phyloP scores from a whole-genome alignment of 2,888 invertebrate genomes.

The Andricus quercusramuli region DNA sequence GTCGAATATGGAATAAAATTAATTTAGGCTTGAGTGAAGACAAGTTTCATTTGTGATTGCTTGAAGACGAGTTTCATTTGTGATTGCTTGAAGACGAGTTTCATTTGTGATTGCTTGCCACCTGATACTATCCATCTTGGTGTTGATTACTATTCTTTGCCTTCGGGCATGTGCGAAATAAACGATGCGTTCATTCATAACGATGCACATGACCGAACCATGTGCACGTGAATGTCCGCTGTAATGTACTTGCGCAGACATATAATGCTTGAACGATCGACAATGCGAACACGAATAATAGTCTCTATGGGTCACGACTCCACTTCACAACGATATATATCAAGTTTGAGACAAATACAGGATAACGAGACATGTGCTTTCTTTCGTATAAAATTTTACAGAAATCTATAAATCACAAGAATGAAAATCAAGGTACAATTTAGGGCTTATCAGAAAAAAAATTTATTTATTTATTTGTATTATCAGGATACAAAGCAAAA shows the following conservation, averaged over 20 bases:
- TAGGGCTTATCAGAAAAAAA: no score
- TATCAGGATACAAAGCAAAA: no score
- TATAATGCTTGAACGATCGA: conserved; percentile 14
- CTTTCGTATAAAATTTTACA: neutral
- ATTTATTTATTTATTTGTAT: no score
- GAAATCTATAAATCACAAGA: conserved; percentile 8
- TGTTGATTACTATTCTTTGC: conserved; percentile 62
- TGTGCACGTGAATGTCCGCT: conserved; percentile 26
- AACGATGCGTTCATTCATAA: conserved; percentile 67
- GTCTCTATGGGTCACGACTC: conserved; percentile 22
- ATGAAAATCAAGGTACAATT: neutral
- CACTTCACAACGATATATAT: conserved; percentile 1
- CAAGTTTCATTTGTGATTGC: neutral
- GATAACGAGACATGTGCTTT: conserved; percentile 1
- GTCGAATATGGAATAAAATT: neutral
- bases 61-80: neutral
- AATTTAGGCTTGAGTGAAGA: neutral
- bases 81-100: neutral
- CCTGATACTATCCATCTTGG: conserved; percentile 57
- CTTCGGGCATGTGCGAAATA: conserved; percentile 58
- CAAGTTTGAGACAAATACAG: conserved; percentile 6
- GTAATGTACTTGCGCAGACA: conserved; percentile 13
- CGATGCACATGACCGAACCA: conserved; percentile 50
- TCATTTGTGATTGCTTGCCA: neutral
- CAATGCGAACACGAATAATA: conserved; percentile 16